phyloP scores from a whole-genome alignment of 2,888 invertebrate genomes.

The Mythimna vitellina region DNA sequence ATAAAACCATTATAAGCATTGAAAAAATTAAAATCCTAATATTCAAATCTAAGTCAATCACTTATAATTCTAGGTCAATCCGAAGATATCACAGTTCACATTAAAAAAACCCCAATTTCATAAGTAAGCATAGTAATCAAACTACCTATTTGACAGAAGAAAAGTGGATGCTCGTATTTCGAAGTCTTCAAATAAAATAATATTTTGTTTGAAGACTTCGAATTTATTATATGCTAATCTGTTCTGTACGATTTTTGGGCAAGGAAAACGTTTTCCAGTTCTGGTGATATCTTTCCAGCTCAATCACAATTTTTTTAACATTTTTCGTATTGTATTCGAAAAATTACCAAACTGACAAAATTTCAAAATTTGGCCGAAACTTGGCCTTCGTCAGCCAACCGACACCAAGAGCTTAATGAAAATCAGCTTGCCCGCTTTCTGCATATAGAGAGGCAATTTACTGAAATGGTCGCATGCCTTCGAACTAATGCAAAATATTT shows the following conservation, averaged over 20 bases:
- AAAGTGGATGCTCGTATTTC: not conserved
- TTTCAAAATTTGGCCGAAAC: constrained; percentile 68
- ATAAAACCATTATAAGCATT: no score
- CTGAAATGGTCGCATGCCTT: constrained; percentile 81
- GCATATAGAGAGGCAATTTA: constrained; percentile 88
- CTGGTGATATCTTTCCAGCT: no score
- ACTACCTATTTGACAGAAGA: not conserved
- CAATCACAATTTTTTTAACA: not conserved
- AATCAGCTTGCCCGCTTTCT: constrained; percentile 84
- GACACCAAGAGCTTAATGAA: constrained; percentile 83
- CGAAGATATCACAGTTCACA: no score
- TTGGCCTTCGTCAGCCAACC: constrained; percentile 73
- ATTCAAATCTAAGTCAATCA: no score
- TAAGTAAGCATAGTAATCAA: no score
- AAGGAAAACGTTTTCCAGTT: no score
- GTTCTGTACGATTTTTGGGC: no score
- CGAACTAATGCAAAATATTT: constrained; percentile 83
- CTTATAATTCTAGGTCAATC: no score
- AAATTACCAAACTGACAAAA: constrained; percentile 60
- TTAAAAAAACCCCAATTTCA: no score
- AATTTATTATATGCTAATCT: no score
- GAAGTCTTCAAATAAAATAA: not conserved
- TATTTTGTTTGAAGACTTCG: no score
- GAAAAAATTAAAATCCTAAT: no score
- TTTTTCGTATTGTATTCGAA: constrained; percentile 31